phyloP scores from a whole-genome alignment of 2,888 invertebrate genomes.

The Chrysodeixis includens region DNA sequence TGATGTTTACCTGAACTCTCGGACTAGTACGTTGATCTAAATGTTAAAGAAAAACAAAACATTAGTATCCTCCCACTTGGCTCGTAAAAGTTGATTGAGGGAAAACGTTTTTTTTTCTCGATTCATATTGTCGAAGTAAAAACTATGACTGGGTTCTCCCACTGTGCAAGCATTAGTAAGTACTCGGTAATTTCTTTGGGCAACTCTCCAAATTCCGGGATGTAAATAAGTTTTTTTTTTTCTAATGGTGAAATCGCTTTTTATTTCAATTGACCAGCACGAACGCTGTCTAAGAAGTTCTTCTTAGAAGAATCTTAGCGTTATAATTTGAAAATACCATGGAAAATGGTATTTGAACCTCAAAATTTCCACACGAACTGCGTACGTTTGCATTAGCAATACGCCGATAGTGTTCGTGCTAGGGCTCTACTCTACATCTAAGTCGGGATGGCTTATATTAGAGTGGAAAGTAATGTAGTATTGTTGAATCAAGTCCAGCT shows the following conservation, averaged over 20 bases:
- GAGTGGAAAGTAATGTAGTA: not conserved
- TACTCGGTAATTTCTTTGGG: constrained; percentile 30
- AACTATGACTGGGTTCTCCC: constrained; percentile 17
- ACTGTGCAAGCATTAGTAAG: constrained; percentile 22
- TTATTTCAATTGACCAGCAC: not conserved
- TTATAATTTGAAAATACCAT: too few relatives aligned
- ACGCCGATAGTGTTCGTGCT: too few relatives aligned
- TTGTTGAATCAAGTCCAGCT: not conserved
- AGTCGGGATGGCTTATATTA: not conserved
- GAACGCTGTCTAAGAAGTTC: not conserved
- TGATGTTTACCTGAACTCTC: constrained; percentile 26
- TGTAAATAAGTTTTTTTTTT: constrained; percentile 24
- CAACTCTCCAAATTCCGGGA: constrained; percentile 31
- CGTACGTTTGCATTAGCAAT: too few relatives aligned
- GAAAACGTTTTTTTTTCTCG: constrained; percentile 26
- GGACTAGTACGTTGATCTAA: constrained; percentile 35
- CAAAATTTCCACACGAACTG: too few relatives aligned
- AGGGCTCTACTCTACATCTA: too few relatives aligned
- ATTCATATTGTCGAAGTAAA: constrained; percentile 26
- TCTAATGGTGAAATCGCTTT: not conserved
- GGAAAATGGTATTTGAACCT: too few relatives aligned
- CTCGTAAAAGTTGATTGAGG: constrained; percentile 41
- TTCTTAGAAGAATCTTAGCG: too few relatives aligned
- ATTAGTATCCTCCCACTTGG: constrained; percentile 40
- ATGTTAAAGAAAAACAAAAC: constrained; percentile 34